Base-by-base conservation (phyloP, 2,113 vertebrate species). In the Chrysemys picta region DNA sequence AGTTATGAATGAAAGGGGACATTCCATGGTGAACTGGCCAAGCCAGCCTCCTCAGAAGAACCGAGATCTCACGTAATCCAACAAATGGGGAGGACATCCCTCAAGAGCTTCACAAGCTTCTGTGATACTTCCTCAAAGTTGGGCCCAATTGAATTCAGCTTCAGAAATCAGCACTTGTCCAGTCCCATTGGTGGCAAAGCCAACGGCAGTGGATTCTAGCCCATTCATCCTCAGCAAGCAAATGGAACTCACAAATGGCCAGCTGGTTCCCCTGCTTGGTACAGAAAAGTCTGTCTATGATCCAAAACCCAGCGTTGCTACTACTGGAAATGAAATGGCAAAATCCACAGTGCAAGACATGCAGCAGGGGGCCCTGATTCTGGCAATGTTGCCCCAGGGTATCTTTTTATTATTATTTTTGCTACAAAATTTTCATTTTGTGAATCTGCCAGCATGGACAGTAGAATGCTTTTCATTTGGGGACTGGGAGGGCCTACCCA, bases 181-280 rank as follows among this genome's bases (percentile, higher is more conserved):
- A 91, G 83, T 84, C 49, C 11, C 75, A 84, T 85, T 90, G 96
- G 82, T 88, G 84, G 89, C 89, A 92, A 97, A 96, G 82, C 82
- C 90, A 92, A 85, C 75, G 49, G 92, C 91, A 95, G 94, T 93
- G 95, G 87, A 90, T 96, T 94, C 89, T 80, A 86, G 85, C 24
- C 92, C 10, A 4, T 56, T 1, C 65, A 81, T 88, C 82, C n/a
- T 82, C 87, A 52, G 69, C 69, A 83, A 88, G 47, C 12, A 47
- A 52, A 65, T 89, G 75, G 62, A 82, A 85, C 47, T 80, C 87
- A 88, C 69, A 84, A 83, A 80, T 52, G 25, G 79, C 57, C 84
- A 94, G 57, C 75, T 57, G 75, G 75, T 72, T 65, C 81, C 50
- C 75, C 53, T 65, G 85, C 65, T 83, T 83, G 69, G 54, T 80